Percentiles rank a stretch among this genome's conserved stretches.
These are phyloP conservation scores for Parochlus steinenii DNA, from an alignment of 2,888 invertebrate genomes.

Conservation along the genomic window DNA sequence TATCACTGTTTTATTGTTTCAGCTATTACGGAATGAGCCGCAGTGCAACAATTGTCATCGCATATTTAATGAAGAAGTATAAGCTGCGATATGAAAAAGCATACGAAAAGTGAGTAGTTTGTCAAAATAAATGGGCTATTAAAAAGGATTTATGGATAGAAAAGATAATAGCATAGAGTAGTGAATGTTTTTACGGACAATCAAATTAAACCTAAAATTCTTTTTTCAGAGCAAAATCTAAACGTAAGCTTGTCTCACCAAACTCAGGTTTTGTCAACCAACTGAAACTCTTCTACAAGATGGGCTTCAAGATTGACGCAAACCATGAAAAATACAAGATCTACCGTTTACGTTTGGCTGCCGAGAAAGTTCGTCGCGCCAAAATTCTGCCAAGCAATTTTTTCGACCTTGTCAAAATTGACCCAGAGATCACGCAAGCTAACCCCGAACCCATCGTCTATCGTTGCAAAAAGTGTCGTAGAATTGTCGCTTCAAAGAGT, in stretches of 20 bases:
- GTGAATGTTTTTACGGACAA: background rate
- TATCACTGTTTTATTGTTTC: constrained; percentile 13
- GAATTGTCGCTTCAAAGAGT: constrained; percentile 64
- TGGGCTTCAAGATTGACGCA: constrained; percentile 57
- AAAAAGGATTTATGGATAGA: background rate
- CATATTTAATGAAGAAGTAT: constrained; percentile 75
- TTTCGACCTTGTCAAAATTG: constrained; percentile 58
- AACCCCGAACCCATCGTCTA: constrained; percentile 71
- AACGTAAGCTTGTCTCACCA: constrained; percentile 55
- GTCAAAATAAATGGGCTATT: too few species aligned
- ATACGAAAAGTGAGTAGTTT: constrained; percentile 31
- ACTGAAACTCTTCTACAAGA: constrained; percentile 58
- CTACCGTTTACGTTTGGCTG: constrained; percentile 61
- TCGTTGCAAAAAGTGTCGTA: constrained; percentile 65
- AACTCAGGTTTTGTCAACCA: constrained; percentile 70
- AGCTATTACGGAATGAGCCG: constrained; percentile 83
- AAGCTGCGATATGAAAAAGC: constrained; percentile 56
- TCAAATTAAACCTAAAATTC: constrained; percentile 7
- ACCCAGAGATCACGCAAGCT: constrained; percentile 57
- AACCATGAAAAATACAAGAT: constrained; percentile 44
- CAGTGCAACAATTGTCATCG: constrained; percentile 74
- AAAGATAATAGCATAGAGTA: background rate
- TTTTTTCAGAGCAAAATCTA: constrained; percentile 40
- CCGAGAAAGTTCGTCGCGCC: constrained; percentile 65
- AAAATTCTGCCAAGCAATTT: constrained; percentile 69